A percentile compares a stretch with the other conserved stretches of the same genome.
Evolutionary conservation across 2,113 vertebrate genomes (phyloP).

Genomic region (Archilochus colubris): DNA sequence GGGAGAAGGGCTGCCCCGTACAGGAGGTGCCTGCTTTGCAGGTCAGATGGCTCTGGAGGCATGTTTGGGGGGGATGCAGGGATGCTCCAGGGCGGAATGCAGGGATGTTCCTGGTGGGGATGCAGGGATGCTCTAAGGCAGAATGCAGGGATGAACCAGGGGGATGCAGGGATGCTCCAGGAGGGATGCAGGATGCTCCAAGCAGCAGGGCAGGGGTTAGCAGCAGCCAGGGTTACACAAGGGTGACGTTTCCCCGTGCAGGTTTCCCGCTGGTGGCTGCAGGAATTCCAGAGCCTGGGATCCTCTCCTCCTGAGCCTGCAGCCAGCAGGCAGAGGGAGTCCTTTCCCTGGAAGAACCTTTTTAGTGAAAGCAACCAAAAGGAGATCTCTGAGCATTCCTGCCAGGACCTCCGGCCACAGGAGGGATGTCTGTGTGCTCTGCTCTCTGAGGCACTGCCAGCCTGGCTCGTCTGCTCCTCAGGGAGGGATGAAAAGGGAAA

Average conservation of each 20-base stretch:
- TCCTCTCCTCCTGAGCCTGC: not conserved
- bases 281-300: not conserved
- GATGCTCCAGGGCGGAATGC: not conserved
- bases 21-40: not conserved
- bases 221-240: not conserved
- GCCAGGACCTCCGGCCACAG: not conserved
- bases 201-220: not conserved
- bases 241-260: not conserved
- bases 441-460: not conserved
- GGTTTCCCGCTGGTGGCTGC: slow-evolving; percentile 23
- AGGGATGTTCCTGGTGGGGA: not conserved
- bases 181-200: not conserved
- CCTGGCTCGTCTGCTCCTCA: not conserved
- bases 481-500: not conserved
- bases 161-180: not conserved
- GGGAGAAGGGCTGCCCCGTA: fast-evolving
- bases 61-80: not conserved
- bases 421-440: not conserved
- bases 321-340: slow-evolving; percentile 69
- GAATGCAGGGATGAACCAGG: too few species aligned
- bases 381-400: slow-evolving; percentile 24
- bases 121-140: not conserved
- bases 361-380: slow-evolving; percentile 6
- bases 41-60: not conserved
- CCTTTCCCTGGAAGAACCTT: slow-evolving; percentile 56